Conservation (phyloP, 2,888 invertebrate species). For the Amiota minor region DNA sequence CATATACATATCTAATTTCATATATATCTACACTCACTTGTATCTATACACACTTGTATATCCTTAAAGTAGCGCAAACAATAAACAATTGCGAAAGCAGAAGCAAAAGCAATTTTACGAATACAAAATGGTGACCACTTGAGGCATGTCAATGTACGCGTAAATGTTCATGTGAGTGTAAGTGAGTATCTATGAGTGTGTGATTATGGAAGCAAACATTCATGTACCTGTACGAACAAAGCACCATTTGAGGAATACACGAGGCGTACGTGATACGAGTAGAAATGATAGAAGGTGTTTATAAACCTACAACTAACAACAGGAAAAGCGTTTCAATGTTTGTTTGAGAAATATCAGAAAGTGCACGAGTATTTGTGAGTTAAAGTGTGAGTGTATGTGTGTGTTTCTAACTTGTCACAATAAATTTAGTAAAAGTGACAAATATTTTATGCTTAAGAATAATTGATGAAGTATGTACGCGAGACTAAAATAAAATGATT, state of each 20-base stretch:
- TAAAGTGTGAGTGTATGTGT: constrained; percentile 8
- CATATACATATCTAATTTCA: constrained; percentile 43
- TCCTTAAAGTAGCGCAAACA: constrained; percentile 22
- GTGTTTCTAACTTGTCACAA: constrained; percentile 58
- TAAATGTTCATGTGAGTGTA: neutral
- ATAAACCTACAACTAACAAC: too few relatives aligned
- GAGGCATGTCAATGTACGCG: constrained; percentile 27
- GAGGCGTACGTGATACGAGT: constrained; percentile 59
- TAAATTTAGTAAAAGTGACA: constrained; percentile 69
- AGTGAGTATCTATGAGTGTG: neutral
- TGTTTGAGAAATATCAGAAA: neutral
- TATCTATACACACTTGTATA: too few relatives aligned
- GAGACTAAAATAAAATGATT: constrained; percentile 27
- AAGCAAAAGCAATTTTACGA: constrained; percentile 51
- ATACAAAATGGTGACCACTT: constrained; percentile 61
- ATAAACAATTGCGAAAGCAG: constrained; percentile 49
- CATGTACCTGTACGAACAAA: too few relatives aligned
- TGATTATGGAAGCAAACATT: too few relatives aligned
- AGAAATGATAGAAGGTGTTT: constrained; percentile 46
- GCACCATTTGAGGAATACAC: neutral
- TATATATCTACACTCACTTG: too few relatives aligned
- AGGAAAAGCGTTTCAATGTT: neutral
- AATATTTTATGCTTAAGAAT: constrained; percentile 69
- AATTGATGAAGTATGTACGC: constrained; percentile 67
- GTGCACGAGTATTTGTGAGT: constrained; percentile 1